These are phyloP conservation scores for Phataginus tetradactyla DNA, from an alignment of 2,797 vertebrate species.

Conservation along the genomic window DNA sequence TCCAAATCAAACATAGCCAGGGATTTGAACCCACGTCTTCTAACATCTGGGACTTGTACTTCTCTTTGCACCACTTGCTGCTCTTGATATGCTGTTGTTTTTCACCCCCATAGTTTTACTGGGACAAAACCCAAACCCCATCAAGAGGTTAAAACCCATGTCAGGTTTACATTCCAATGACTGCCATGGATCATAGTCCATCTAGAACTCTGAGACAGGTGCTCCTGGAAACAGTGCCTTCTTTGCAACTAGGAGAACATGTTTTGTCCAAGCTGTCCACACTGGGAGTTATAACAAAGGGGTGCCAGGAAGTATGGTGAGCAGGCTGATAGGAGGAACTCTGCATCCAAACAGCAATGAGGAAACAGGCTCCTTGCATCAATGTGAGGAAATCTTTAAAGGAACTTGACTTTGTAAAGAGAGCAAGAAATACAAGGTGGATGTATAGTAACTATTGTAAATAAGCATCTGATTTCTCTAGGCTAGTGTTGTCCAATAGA, in stretches of 20 bases:
- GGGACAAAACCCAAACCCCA: slow-evolving; percentile 20
- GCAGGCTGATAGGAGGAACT: neutral
- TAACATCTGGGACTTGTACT: neutral
- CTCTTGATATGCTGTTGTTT: neutral
- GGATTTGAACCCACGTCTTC: neutral
- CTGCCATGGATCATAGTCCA: neutral
- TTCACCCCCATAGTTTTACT: neutral
- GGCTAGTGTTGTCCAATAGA: neutral
- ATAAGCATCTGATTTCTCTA: slow-evolving; percentile 2
- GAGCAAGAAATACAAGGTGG: slow-evolving; percentile 8
- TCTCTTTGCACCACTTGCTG: neutral
- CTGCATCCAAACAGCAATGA: neutral
- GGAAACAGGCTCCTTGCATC: neutral
- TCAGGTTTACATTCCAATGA: neutral
- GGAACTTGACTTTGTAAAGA: slow-evolving; percentile 3
- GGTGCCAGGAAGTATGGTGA: neutral
- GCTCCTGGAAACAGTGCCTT: neutral
- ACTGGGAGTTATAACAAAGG: neutral
- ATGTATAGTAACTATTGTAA: slow-evolving; percentile 47
- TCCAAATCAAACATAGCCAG: neutral
- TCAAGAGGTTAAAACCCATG: neutral
- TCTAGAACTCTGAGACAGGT: neutral
- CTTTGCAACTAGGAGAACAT: neutral
- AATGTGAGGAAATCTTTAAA: neutral
- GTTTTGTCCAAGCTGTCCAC: neutral